Evolutionary conservation across 1,140 invertebrate species (phyloP).

Genomic region (Parapsyche elsis): DNA sequence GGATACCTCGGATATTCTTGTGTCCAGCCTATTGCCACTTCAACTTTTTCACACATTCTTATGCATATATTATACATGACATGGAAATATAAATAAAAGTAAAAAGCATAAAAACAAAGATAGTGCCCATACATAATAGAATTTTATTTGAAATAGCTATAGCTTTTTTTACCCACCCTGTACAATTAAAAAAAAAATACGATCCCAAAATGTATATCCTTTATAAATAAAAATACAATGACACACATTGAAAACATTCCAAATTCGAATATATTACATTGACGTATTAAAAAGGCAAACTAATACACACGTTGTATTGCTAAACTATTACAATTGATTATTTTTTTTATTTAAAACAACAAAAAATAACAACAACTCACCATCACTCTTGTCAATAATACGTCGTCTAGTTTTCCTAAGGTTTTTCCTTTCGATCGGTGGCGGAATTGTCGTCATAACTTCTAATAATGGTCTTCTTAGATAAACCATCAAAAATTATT

Average conservation of each 20-base stretch:
- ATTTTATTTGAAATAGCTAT: too few relatives aligned
- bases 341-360: neutral
- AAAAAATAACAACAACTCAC: neutral
- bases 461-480: neutral
- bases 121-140: too few relatives aligned
- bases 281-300: neutral
- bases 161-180: too few relatives aligned
- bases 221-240: neutral
- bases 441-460: neutral
- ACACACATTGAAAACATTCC: neutral
- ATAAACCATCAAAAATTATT: slow-evolving; percentile 25
- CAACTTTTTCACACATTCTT: too few relatives aligned
- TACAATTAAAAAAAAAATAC: too few relatives aligned
- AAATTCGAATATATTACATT: neutral
- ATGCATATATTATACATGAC: too few relatives aligned
- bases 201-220: too few relatives aligned
- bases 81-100: too few relatives aligned
- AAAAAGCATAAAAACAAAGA: too few relatives aligned
- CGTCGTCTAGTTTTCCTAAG: slow-evolving; percentile 15
- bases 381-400: neutral
- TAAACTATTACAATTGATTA: neutral
- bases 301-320: too few relatives aligned
- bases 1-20: too few relatives aligned
- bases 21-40: too few relatives aligned
- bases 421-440: neutral